A percentile compares a stretch with the other conserved stretches of the same genome.
These are phyloP conservation scores for Eremophila alpestris DNA, from an alignment of 2,797 vertebrate genomes.

Conservation along the genomic window DNA sequence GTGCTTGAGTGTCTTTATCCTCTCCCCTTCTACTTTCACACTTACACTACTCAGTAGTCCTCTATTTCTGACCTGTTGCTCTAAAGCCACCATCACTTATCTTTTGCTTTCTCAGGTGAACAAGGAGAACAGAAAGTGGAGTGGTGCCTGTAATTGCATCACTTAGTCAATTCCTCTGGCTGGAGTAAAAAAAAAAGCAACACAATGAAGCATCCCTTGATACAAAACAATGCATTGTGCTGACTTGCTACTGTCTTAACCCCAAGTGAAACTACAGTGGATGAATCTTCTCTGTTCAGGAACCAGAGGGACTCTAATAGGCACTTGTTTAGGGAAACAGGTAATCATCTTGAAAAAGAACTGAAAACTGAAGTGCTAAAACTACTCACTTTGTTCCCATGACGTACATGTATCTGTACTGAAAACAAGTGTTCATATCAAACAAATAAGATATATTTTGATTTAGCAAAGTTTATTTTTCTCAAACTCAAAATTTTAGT, in stretches of 20 bases:
- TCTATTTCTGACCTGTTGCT: background rate
- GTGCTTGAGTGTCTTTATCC: background rate
- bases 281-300: background rate
- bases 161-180: background rate
- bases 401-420: background rate
- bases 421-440: background rate
- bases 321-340: background rate
- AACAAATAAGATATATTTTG: background rate
- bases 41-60: background rate
- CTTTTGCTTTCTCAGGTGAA: background rate
- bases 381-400: background rate
- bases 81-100: background rate
- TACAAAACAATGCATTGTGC: background rate
- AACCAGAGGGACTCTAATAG: background rate
- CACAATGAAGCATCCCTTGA: background rate
- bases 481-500: conserved; percentile 13
- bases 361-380: background rate
- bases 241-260: background rate
- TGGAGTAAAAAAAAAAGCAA: background rate
- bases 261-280: background rate
- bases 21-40: background rate
- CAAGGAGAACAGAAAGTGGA: background rate
- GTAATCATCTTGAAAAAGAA: background rate
- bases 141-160: background rate
- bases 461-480: conserved; percentile 4